Evolutionary conservation across 2,888 invertebrate species (phyloP), one percentile per base, ranked within the genome.

Genomic region (Ethmia dodecea): DNA sequence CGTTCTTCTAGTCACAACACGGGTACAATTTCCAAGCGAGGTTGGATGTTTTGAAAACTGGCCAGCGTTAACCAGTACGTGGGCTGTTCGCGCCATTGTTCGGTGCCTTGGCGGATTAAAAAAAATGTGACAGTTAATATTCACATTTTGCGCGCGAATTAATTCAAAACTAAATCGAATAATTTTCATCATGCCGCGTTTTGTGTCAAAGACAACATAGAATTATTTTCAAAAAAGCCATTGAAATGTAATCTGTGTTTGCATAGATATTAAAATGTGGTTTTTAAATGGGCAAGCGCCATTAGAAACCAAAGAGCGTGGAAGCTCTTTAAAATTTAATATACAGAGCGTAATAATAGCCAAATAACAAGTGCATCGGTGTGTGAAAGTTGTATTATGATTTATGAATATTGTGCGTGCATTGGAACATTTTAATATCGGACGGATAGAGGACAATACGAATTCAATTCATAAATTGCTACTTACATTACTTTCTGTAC

Each of bases 281-380:
- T 15, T 15, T 16, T 16, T 10, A 26, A 27, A 33, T 26, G 8
- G n/a, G 6, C 6, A 28, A 25, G 22, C 45, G 43, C 51, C 48
- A 69, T 73, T 60, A 50, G 62, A 56, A 68, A 61, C 48, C 64
- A 74, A 69, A 67, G 45, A 72, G 60, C 77, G 73, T 76, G 46
- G 45, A 60, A 48, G 50, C 60, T 47, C 49, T 55, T 39, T 49
- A 46, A 52, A 57, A 60, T 57, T 66, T 62, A 44, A 40, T 58
- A 62, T 70, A 54, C 62, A 70, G 74, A 76, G 70, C 76, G 72
- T 66, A 68, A 74, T 63, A 65, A 66, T 68, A 54, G 57, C 55
- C 52, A 48, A 65, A 65, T 61, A 39, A 27, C 13, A 11, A 10
- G 16, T 5, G 33, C 33, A 27, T 1, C 27, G 14, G 16, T 4